A percentile compares a stretch with the other conserved stretches of the same genome.
Conservation (phyloP, 2,888 invertebrate species). For the Drosophila meridiana region DNA sequence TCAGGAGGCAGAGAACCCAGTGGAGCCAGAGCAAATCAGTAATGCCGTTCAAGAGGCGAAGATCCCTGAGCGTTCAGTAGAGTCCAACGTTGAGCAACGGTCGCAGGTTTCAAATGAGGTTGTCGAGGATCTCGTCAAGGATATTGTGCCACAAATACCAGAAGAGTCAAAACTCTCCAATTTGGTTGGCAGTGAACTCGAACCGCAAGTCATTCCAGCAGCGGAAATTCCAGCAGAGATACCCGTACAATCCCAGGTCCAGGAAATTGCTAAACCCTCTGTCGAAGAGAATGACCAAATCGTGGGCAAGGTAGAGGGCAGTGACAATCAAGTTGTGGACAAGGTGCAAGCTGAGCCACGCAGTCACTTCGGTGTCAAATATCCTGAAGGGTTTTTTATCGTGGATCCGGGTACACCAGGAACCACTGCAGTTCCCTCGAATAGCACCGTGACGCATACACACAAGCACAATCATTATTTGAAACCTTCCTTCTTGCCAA, state of each 20-base stretch:
- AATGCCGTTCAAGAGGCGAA: background rate
- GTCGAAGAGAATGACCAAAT: background rate
- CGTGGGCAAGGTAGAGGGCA: constrained; percentile 10
- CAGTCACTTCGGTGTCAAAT: background rate
- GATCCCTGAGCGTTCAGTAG: background rate
- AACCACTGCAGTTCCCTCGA: background rate
- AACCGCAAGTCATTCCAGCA: background rate
- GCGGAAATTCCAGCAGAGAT: background rate
- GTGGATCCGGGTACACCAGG: background rate
- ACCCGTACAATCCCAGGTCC: background rate
- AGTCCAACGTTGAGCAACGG: background rate
- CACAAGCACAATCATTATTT: constrained; percentile 17
- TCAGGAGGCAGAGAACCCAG: background rate
- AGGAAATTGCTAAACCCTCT: background rate
- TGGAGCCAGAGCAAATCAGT: background rate
- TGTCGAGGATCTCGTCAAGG: background rate
- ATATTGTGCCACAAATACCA: background rate
- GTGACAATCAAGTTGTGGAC: constrained; percentile 1
- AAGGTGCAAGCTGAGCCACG: constrained; percentile 23
- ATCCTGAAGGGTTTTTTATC: constrained; percentile 9
- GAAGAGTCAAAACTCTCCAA: constrained; percentile 1
- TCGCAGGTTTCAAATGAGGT: background rate
- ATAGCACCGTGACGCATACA: background rate
- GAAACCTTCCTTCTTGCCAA: constrained; percentile 36
- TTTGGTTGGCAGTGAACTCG: background rate